Base-by-base conservation (phyloP, 2,888 invertebrate genomes). In the Orthosia gothica region DNA sequence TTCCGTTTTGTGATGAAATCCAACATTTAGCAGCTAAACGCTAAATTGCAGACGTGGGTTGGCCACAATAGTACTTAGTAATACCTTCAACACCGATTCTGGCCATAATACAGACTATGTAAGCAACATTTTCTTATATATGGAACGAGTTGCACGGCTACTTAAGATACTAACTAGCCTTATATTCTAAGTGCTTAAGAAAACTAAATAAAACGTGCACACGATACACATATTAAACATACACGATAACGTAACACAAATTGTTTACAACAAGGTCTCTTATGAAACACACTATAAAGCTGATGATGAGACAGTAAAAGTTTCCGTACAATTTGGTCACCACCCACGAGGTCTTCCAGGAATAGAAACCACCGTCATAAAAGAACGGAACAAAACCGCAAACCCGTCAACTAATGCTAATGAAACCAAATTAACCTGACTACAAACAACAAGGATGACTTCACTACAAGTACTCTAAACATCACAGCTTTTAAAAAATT, bases 281-380 rank as follows among this genome's bases (percentile, higher is more conserved):
- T 86, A 80, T 81, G 81, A 87, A 91, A 91, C 84, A 87, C 83
- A 87, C 89, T 88, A 92, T 93, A 91, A 92, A 92, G 69, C 84
- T 89, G 90, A 92, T 92, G 91, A 92, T 91, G 89, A 89, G 91
- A 91, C 85, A 88, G 91, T 92, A 91, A 93, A 93, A 91, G 85
- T 86, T 84, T 47, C 50, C 72, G 88, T 89, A 90, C 90, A 90
- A 88, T 91, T 90, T 90, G 90, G 90, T 89, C 89, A 89, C 93
- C 93, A 93, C 94, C 94, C 94, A 95, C 94, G 91, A 85, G 87
- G 86, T 85, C 88, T 88, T 89, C 91, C 91, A 88, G 89, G 92
- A 95, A 95, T 95, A 95, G 93, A 91, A 75, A 77, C 86, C 81
- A 86, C 82, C 93, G 93, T 93, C 94, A 92, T 93, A 93, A 93